Conservation (phyloP, 2,888 invertebrate species). For the Cristatella mucedo region DNA sequence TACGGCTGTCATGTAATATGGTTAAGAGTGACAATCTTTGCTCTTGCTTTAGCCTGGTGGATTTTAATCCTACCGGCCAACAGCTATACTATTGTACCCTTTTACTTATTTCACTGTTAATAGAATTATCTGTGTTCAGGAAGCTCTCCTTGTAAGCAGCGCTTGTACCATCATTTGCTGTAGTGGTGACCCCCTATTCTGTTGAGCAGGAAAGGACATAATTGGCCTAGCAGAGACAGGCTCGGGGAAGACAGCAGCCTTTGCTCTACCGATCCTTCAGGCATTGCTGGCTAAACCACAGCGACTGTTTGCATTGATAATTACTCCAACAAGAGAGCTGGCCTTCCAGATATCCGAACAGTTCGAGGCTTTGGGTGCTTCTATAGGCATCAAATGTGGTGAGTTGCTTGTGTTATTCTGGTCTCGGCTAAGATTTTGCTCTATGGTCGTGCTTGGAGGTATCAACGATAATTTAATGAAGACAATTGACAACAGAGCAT, state of each 20-base stretch:
- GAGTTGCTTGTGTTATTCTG: constrained; percentile 14
- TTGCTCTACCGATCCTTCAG: constrained; percentile 87
- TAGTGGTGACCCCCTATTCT: too few species aligned
- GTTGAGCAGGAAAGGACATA: constrained; percentile 56
- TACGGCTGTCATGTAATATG: too few species aligned
- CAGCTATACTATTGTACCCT: too few species aligned
- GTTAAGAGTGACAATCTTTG: too few species aligned
- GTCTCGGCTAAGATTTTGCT: too few species aligned
- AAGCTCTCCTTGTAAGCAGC: too few species aligned
- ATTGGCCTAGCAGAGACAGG: constrained; percentile 68
- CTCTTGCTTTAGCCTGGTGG: too few species aligned
- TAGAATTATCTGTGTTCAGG: too few species aligned
- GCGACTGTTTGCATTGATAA: constrained; percentile 59
- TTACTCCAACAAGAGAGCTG: constrained; percentile 91
- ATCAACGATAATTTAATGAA: too few species aligned
- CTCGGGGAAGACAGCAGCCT: constrained; percentile 92
- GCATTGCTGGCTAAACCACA: constrained; percentile 75
- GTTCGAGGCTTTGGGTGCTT: constrained; percentile 75
- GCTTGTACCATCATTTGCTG: too few species aligned
- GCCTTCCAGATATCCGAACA: constrained; percentile 98
- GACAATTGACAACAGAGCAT: not conserved
- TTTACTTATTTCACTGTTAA: too few species aligned
- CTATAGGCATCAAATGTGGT: constrained; percentile 77
- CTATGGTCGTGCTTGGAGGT: constrained; percentile 7
- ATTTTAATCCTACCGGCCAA: too few species aligned